Evolutionary conservation across 2,888 invertebrate genomes (phyloP), one percentile per base, ranked within the genome.

Genomic region (Epirrhoe tristata): DNA sequence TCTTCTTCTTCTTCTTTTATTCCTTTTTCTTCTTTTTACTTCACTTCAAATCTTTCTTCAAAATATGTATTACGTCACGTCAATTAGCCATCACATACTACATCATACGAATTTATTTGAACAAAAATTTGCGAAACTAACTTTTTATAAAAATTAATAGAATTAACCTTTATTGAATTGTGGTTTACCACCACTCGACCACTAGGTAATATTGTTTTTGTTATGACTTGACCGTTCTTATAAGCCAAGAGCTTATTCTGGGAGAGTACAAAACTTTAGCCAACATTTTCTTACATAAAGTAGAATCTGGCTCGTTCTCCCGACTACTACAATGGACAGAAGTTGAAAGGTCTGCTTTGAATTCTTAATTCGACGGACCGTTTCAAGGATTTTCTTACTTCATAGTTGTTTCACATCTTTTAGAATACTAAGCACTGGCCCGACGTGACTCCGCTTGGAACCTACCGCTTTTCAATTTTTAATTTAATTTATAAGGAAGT

Each of bases 351-450:
- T 68, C 70, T 74, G 74, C 69, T 78, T 77, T 78, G 77, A 76
- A 78, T 78, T 76, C 76, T 74, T 79, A 77, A 78, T 78, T 77
- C 74, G 63, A 75, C 72, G 73, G 72, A 71, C 75, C 69, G 64
- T 57, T 55, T 61, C 61, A 58, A 58, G 61, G 68, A 61, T 64
- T 68, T 64, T 58, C 61, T 54, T 64, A 63, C 67, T 68, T 64
- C 61, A 64, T 68, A 64, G 64, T 64, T 68, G 58, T 64, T 64
- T 61, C 67, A 64, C 58, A 64, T 65, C 58, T 68, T 68, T 31
- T 46, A 43, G 68, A 68, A 68, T 68, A 68, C 68, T 68, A 68
- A 68, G 55, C 64, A 61, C 61, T 56, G 54, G 51, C 6, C 43
- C 57, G 51, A 68, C 64, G 67, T 68, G 60, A 68, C 64, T 64